A percentile compares a stretch with the other conserved stretches of the same genome.
These are phyloP conservation scores for Amblyopsis rosae DNA, from an alignment of 2,113 vertebrate genomes.

Conservation along the genomic window DNA sequence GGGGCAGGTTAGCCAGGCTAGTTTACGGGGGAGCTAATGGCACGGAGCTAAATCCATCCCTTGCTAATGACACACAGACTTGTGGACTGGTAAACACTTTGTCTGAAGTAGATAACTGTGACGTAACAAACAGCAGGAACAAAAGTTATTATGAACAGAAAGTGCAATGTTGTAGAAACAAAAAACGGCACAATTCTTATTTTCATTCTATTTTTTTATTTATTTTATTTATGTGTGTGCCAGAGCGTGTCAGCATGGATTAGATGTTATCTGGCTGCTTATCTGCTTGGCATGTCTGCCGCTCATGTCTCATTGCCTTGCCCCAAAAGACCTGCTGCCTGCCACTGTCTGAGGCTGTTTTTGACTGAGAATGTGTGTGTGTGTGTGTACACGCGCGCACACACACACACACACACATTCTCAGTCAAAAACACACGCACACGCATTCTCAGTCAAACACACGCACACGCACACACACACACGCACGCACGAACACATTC, in stretches of 20 bases:
- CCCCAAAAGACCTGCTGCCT: slow-evolving; percentile 25
- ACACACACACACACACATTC: background rate
- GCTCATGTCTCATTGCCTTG: slow-evolving; percentile 25
- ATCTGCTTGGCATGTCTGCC: slow-evolving; percentile 13
- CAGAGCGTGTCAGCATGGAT: slow-evolving; percentile 11
- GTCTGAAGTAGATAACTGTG: background rate
- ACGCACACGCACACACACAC: background rate
- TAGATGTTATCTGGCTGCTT: slow-evolving; percentile 29
- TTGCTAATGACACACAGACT: slow-evolving; percentile 19
- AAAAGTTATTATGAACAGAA: background rate
- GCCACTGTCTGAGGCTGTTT: slow-evolving; percentile 13
- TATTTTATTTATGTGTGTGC: background rate
- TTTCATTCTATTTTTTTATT: too few species aligned
- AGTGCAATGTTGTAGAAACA: background rate
- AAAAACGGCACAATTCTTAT: too few species aligned
- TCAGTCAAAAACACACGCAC: too few species aligned
- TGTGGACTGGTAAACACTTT: background rate
- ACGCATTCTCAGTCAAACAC: too few species aligned
- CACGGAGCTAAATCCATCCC: slow-evolving; percentile 24
- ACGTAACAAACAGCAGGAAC: background rate
- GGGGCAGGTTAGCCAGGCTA: slow-evolving; percentile 29
- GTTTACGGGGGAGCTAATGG: slow-evolving; percentile 6
- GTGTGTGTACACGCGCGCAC: background rate
- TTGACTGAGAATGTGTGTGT: too few species aligned
- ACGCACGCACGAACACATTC: background rate